Evolutionary conservation across 1,140 invertebrate genomes (phyloP).

Genomic region (Augochlora pura): DNA sequence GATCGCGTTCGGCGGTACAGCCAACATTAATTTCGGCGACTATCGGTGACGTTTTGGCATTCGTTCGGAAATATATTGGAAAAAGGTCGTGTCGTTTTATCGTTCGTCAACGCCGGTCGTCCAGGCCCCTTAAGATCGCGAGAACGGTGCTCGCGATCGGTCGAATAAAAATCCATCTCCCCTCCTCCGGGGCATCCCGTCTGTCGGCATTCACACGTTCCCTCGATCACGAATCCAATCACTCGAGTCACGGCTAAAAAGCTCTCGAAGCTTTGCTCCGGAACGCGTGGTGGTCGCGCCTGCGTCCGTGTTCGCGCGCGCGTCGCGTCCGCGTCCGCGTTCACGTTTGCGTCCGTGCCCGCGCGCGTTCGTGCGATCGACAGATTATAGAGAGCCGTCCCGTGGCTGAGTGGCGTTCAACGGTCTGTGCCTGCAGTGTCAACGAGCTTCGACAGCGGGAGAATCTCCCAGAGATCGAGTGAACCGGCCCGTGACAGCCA

Average conservation of each 20-base stretch:
- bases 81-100: too few relatives aligned
- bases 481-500: slow-evolving; percentile 34
- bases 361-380: slow-evolving; percentile 31
- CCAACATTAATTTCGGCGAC: too few relatives aligned
- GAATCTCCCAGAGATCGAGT: slow-evolving; percentile 55
- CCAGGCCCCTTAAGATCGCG: neutral
- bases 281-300: neutral
- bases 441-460: slow-evolving; percentile 39
- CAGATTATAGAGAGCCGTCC: slow-evolving; percentile 57
- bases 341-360: too few relatives aligned
- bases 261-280: slow-evolving; percentile 28
- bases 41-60: too few relatives aligned
- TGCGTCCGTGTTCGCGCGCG: too few relatives aligned
- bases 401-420: slow-evolving; percentile 49
- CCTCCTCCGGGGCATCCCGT: neutral
- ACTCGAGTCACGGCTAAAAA: slow-evolving; percentile 36
- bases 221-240: slow-evolving; percentile 30
- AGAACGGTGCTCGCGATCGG: neutral
- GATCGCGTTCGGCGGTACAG: too few relatives aligned
- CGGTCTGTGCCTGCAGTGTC: slow-evolving; percentile 36
- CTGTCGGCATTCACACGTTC: neutral
- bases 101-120: too few relatives aligned
- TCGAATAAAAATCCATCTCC: neutral
- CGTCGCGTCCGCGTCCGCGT: too few relatives aligned
- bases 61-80: too few relatives aligned